Evolutionary conservation across 1,140 invertebrate genomes (phyloP), one percentile per base, ranked within the genome.

Genomic region (Dendrolimus punctatus): DNA sequence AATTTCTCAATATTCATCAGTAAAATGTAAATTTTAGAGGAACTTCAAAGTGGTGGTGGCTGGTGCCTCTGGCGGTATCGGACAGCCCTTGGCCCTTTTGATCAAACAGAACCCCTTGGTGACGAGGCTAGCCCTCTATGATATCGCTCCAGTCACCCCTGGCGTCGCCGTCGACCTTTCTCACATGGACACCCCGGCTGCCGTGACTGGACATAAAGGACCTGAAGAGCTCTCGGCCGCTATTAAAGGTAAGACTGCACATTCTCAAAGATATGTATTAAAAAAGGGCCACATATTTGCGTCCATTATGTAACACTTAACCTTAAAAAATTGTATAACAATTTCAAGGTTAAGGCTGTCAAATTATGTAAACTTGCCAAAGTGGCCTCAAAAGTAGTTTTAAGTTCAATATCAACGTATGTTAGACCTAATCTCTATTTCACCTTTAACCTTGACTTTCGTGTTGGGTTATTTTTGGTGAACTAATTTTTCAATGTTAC

Each of bases 121-220:
- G 9, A 92, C 91, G 8, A 90, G 95, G 67, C 88, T 99, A 55
- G 91, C 93, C 0, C 89, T 99, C 2, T 99, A 98, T 73, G 98
- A 99, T 90, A 95, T 99, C 83, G 96, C 97, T 0, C 85, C 85
- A 4, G 94, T 98, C 72, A 99, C 98, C 43, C 95, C 95, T 55
- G 99, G 98, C 62, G 98, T 99, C 9, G 98, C 97, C 56, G 96
- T 97, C 59, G 98, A 99, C 91, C 90, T 99, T 8, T 98, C 97
- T 9, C 98, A 99, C 87, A 99, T 99, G 73, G 94, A 99, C 68
- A 97, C 96, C 23, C 89, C 90, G 40, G 92, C 95, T 55, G 91
- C 93, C 82, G 95, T 99, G 40, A 92, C 90, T 51, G 96, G 94
- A 40, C 95, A 92, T 83, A 92, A 93, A 58, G 91, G 91, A 5